Base-by-base conservation (phyloP, 2,113 vertebrate genomes). In the Gallinago jamesoni region DNA sequence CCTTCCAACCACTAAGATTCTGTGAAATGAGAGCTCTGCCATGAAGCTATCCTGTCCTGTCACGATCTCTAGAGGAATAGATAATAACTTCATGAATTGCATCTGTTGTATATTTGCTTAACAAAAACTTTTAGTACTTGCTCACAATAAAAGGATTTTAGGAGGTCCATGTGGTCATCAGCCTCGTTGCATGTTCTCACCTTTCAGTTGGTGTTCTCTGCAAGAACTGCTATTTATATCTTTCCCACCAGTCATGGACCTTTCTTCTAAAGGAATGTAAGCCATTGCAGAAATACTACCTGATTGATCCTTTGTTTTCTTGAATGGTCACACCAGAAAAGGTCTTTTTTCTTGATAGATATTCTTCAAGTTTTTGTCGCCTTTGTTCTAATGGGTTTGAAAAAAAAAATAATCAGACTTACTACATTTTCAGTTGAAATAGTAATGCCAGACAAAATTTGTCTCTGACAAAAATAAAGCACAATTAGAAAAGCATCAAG, bases 331-430 rank as follows among this genome's bases (percentile, higher is more conserved):
- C 39, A 1, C 90, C 90, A 95, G 96, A 96, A 89, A 89, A 47
- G 3, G 93, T 69, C 86, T 97, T 98, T 87, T 95, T 97, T 87
- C 90, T 97, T 79, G 96, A 94, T 0, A 98, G 39, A 63, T 96
- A 95, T 37, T 98, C 97, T 88, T 98, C 95, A 1, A 97, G 73
- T 91, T 98, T 98, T 89, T 98, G 93, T 78, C 93, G 95, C 88
- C 97, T 98, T 98, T 98, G 94, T 33, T 98, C 97, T 98, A 89
- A 74, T 14, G 39, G 48, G 56, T 94, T 90, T 75, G 22, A 48
- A 72, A 83, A 74, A 72, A 37, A 83, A 20, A 53, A 50, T 30
- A 45, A 22, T 28, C 57, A 60, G 7, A 68, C 3, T n/a, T 41
- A 21, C 6, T 84, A 70, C 2, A 22, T 73, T 85, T 84, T n/a